Evolutionary conservation across 2,797 vertebrate genomes (phyloP), one percentile per base, ranked within the genome.

Genomic region (Taeniopygia guttata): DNA sequence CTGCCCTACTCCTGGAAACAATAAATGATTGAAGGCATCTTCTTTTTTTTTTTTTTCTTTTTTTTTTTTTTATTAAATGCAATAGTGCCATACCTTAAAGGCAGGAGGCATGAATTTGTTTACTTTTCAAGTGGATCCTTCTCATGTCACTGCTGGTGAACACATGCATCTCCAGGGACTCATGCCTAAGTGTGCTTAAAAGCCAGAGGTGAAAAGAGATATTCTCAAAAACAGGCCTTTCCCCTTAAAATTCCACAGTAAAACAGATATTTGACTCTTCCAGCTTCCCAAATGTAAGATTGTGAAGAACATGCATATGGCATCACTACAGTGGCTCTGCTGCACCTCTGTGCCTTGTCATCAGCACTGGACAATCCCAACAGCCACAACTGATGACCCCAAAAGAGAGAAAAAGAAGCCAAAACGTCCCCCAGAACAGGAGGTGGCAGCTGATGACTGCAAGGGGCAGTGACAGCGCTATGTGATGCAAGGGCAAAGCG

Each of bases 391-490:
- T 18, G 48, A 27, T 32, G 29, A 3, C 12, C 29, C 32, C 26
- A 14, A 23, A 46, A 70, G 32, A 38, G 15, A 67, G 22, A 19
- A 55, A 38, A 82, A 1, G 7, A 36, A 29, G 43, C 16, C 17
- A 42, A 70, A 54, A 34, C 0, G 0, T 36, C 8, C 8, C 16
- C 23, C 1, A 5, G 60, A 32, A 32, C 60, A 48, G 1, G 2
- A 69, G 32, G 21, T 34, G 38, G 78, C 45, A 69, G 69, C 60
- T 27, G 51, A 40, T 2, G 4, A 25, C 26, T 7, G 15, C 48
- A 15, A 12, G 23, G 11, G 1, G 36, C 38, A 0, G 1, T 1
- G 3, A 25, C 59, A 56, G 75, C 36, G 45, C n/a, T 9, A 0
- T 2, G 1, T 1, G 25, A 7, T 13, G n/a, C 38, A 7, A 21